Base-by-base conservation (phyloP, 2,888 invertebrate genomes). In the Troides aeacus region DNA sequence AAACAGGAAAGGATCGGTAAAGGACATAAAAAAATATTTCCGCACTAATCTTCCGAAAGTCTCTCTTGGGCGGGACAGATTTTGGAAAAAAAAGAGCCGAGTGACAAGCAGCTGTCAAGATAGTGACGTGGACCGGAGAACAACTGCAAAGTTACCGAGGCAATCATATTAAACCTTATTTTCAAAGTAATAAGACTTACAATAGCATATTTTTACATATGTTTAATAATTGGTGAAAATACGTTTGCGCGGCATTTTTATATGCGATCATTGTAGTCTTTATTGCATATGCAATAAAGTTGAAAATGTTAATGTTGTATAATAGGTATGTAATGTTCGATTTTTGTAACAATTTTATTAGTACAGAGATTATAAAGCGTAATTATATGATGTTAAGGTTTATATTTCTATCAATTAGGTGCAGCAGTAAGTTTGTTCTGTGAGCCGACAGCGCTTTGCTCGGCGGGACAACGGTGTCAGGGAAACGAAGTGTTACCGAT, bases 61-160 rank as follows among this genome's bases (percentile, higher is more conserved):
- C 74, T 74, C 73, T 74, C 72, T 71, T 56, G 65, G 60, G 73
- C 73, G 72, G 72, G 75, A 75, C 75, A 74, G 75, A 78, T 77
- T 77, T 77, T 73, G 75, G 77, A 79, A 79, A 77, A 79, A 75
- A 72, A 75, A 39, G 39, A 76, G 68, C 72, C 74, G 76, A 76
- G 72, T 78, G 77, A 79, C 79, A 78, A 76, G 73, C 78, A 68
- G 71, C 74, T 76, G 79, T 78, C 78, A 73, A 77, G 78, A 78
- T 78, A 78, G 76, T 75, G 74, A 77, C 75, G 74, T 65, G 74
- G 46, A 66, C 66, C 53, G 71, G 69, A 69, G 74, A 71, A 71
- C 65, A 65, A 21, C 36, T 64, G 67, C 69, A 72, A 75, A 74
- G 8, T 57, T 66, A 53, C 21, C 69, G 18, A 39, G 18, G 1